A percentile compares a stretch with the other conserved stretches of the same genome.
These are phyloP conservation scores for Dipodomys stephensi DNA, from an alignment of 2,113 vertebrate species.

Conservation along the genomic window DNA sequence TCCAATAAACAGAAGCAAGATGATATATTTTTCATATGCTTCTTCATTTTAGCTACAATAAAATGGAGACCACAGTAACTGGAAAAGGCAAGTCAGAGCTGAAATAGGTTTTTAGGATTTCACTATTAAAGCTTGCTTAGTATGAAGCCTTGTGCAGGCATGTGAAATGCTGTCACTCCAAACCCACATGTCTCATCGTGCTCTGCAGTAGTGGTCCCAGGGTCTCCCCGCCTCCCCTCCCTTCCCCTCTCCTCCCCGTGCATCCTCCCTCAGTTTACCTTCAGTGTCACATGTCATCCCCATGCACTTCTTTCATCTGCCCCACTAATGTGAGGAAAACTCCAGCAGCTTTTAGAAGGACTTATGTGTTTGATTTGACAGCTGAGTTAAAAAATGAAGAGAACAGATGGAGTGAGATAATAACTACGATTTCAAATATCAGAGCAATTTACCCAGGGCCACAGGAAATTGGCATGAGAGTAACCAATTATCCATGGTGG, in stretches of 20 bases:
- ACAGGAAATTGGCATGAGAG: constrained; percentile 47
- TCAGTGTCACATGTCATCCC: too few relatives aligned
- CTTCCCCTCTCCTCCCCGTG: not conserved
- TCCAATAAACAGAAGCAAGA: not conserved
- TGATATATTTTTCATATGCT: not conserved
- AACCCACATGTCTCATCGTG: not conserved
- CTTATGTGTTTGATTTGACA: constrained; percentile 58
- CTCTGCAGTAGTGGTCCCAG: not conserved
- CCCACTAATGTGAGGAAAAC: constrained; percentile 21
- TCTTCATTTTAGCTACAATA: constrained; percentile 53
- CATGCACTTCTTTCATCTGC: constrained; percentile 35
- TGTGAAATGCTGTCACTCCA: constrained; percentile 19
- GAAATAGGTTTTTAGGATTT: constrained; percentile 50
- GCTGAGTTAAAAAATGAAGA: constrained; percentile 70
- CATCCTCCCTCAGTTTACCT: constrained; percentile 1
- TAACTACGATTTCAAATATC: constrained; percentile 76
- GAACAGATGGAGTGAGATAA: constrained; percentile 72
- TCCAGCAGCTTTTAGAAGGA: constrained; percentile 53
- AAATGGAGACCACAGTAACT: constrained; percentile 39
- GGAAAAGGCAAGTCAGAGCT: constrained; percentile 27
- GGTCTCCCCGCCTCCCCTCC: not conserved
- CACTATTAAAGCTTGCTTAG: constrained; percentile 29
- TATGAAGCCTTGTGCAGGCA: not conserved
- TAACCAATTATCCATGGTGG: constrained; percentile 58
- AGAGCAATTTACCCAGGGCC: constrained; percentile 66